Base-by-base conservation (phyloP, 2,888 invertebrate species). In the Fragum whitleyi region DNA sequence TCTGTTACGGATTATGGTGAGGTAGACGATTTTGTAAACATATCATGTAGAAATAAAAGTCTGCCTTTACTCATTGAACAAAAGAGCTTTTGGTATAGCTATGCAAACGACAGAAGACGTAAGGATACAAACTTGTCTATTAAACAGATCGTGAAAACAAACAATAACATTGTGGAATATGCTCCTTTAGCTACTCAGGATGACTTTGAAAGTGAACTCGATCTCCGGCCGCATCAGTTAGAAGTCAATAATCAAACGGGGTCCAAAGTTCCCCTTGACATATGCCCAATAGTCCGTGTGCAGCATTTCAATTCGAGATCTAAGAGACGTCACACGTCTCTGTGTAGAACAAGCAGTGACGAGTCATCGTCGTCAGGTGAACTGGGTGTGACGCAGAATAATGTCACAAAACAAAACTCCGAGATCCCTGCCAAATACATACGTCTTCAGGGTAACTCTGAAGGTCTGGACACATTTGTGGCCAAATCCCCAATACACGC, bases 231-330 rank as follows among this genome's bases (percentile, higher is more conserved):
- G n/a, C 61, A 70, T 23, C 78, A 71, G 39, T 72, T 77, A 21
- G 57, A 76, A 9, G 76, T 81, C 23, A 57, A 78, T 39, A 76
- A 81, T 68, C 75, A 78, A 32, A 73, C 80, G 1, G 81, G 84
- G 19, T 74, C 82, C 42, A 75, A 62, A 32, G 78, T 80, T 59
- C 85, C 85, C 36, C 42, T 85, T 19, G 85, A 85, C 65, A 80
- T 85, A 26, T 85, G 85, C 71, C 85, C 85, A 16, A 82, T 85
- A 21, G 81, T 85, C 16, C 82, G 77, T 67, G 81, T 85, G 51
- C 85, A 80, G 82, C 85, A 85, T 82, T 82, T 79, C 73, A 80
- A 85, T 53, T 76, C 80, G 28, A 72, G 85, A 32, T 82, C 82
- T 36, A 85, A 85, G 47, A 39, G 85, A 39, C 74, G 85, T 16